A percentile compares a stretch with the other conserved stretches of the same genome.
phyloP scores from a whole-genome alignment of 2,888 invertebrate species.

The Acronicta aceris region DNA sequence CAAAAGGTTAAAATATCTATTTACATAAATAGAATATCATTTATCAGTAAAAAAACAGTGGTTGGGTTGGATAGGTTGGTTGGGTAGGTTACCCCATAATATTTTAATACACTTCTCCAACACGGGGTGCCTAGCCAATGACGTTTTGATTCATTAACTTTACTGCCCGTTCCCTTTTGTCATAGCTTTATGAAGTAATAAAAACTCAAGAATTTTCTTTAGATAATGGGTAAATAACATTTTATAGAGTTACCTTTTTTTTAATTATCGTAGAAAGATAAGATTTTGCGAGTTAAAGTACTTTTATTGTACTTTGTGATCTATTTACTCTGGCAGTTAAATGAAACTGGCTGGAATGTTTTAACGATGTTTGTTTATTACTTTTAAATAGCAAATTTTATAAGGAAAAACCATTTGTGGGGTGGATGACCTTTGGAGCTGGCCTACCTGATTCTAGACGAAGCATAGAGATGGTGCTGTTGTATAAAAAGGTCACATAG shows the following conservation, averaged over 20 bases:
- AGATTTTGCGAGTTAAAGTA: not conserved
- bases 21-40: too few relatives aligned
- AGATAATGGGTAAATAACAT: conserved; percentile 33
- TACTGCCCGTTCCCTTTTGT: conserved; percentile 38
- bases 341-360: not conserved
- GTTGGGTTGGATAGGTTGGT: too few relatives aligned
- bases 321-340: not conserved
- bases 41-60: too few relatives aligned
- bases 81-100: not conserved
- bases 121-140: conserved; percentile 14
- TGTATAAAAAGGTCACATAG: too few relatives aligned
- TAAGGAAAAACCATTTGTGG: too few relatives aligned
- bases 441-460: too few relatives aligned
- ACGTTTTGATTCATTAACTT: conserved; percentile 47
- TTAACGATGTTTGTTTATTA: too few relatives aligned
- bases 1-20: too few relatives aligned
- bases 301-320: not conserved
- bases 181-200: conserved; percentile 36
- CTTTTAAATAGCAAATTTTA: too few relatives aligned
- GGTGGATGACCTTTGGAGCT: too few relatives aligned
- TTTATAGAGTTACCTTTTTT: conserved; percentile 38
- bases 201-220: conserved; percentile 43
- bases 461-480: too few relatives aligned
- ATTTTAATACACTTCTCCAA: conserved; percentile 1
- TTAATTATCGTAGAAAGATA: conserved; percentile 41